These are phyloP conservation scores for Lithodes maja DNA, from an alignment of 2,888 invertebrate species.

Conservation along the genomic window DNA sequence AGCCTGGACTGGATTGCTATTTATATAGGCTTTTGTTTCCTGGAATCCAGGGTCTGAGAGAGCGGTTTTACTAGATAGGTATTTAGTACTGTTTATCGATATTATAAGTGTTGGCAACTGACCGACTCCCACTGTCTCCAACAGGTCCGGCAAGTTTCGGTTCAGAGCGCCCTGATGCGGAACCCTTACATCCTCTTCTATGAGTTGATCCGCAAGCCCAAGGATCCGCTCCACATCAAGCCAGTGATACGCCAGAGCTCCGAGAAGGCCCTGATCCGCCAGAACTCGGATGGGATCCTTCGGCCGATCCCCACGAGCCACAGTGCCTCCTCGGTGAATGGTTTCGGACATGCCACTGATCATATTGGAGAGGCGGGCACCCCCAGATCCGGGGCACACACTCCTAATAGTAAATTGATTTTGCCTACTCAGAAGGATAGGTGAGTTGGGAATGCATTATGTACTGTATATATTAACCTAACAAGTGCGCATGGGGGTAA, in stretches of 20 bases:
- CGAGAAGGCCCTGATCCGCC: constrained; percentile 64
- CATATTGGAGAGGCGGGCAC: constrained; percentile 41
- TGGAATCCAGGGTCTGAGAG: too few relatives aligned
- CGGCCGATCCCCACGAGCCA: constrained; percentile 55
- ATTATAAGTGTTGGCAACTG: too few relatives aligned
- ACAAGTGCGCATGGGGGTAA: too few relatives aligned
- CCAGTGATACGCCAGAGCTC: constrained; percentile 64
- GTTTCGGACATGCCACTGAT: constrained; percentile 41
- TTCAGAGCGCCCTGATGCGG: constrained; percentile 86
- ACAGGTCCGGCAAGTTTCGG: constrained; percentile 80
- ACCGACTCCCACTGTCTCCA: not conserved
- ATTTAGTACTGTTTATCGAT: too few relatives aligned
- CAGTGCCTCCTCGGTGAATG: constrained; percentile 62
- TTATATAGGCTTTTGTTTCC: too few relatives aligned
- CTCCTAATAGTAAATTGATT: constrained; percentile 33
- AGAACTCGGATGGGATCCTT: constrained; percentile 49
- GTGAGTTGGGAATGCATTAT: constrained; percentile 20
- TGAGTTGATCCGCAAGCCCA: constrained; percentile 76
- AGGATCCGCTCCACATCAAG: constrained; percentile 37
- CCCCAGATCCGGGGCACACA: not conserved
- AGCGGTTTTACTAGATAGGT: too few relatives aligned
- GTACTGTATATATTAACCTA: too few relatives aligned
- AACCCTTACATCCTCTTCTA: constrained; percentile 97
- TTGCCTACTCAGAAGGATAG: constrained; percentile 65
- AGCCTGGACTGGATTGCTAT: too few relatives aligned